A percentile compares a stretch with the other conserved stretches of the same genome.
Evolutionary conservation across 2,888 invertebrate species (phyloP).

Genomic region (Achlya flavicornis): DNA sequence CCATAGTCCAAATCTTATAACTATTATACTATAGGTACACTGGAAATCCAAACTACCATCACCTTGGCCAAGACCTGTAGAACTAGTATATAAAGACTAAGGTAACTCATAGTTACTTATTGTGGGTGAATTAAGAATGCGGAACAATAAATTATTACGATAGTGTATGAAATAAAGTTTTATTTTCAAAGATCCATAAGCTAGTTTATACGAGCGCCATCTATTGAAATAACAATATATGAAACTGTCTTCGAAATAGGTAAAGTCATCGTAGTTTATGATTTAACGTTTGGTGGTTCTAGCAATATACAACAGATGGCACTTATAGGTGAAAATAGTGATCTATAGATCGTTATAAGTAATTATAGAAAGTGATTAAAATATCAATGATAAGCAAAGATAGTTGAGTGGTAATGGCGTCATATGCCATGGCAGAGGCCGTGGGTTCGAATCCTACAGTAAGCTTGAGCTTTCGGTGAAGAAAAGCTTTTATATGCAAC

Average conservation of each 20-base stretch:
- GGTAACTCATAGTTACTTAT: neutral
- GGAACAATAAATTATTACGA: neutral
- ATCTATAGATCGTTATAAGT: neutral
- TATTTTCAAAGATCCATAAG: too few species aligned
- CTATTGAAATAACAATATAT: neutral
- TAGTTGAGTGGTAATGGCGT: too few species aligned
- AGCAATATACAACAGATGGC: neutral
- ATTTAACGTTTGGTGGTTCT: neutral
- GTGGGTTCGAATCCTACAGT: too few species aligned
- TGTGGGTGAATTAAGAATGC: neutral
- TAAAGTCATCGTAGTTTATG: neutral
- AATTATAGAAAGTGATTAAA: too few species aligned
- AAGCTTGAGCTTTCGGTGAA: too few species aligned
- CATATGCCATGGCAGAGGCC: too few species aligned
- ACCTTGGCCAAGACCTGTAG: conserved; percentile 1
- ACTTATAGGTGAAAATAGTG: neutral
- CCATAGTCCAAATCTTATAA: neutral
- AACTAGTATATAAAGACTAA: neutral
- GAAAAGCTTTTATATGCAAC: too few species aligned
- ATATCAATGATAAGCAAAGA: too few species aligned
- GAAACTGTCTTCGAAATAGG: neutral
- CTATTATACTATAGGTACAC: neutral
- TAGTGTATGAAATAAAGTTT: neutral
- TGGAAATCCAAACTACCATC: neutral
- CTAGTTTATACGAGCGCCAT: neutral